Conservation (phyloP, 2,888 invertebrate species). For the Synergus japonicus region DNA sequence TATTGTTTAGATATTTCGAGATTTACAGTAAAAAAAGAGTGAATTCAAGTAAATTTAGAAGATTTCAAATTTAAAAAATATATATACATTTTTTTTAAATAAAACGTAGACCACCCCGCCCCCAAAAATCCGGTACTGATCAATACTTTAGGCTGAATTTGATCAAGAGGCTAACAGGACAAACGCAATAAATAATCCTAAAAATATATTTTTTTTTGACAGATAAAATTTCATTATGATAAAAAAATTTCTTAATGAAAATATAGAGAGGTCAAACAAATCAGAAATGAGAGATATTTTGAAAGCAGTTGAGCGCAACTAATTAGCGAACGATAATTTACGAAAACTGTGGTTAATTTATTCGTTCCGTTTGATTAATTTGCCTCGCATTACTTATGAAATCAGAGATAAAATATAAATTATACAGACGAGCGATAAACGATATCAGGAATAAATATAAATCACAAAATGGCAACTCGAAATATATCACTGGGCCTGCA, state of each 20-base stretch:
- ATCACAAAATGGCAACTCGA: not conserved
- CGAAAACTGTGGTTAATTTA: constrained; percentile 17
- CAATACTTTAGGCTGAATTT: no score
- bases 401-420: not conserved
- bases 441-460: constrained; percentile 21
- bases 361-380: constrained; percentile 24
- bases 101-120: no score
- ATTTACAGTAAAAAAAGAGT: no score
- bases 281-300: not conserved
- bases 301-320: constrained; percentile 27
- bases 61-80: no score
- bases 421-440: constrained; percentile 5
- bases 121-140: no score
- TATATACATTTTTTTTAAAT: no score
- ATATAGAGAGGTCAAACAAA: not conserved
- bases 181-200: no score
- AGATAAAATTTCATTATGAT: not conserved
- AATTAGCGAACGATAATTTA: constrained; percentile 18
- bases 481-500: not conserved
- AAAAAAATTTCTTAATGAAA: not conserved
- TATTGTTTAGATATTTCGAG: no score
- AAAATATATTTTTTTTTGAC: not conserved
- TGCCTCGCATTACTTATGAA: not conserved
- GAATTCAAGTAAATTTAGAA: no score
- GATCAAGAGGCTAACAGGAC: no score